Evolutionary conservation across 2,797 vertebrate genomes (phyloP).

Genomic region (Pelobates cultripes): DNA sequence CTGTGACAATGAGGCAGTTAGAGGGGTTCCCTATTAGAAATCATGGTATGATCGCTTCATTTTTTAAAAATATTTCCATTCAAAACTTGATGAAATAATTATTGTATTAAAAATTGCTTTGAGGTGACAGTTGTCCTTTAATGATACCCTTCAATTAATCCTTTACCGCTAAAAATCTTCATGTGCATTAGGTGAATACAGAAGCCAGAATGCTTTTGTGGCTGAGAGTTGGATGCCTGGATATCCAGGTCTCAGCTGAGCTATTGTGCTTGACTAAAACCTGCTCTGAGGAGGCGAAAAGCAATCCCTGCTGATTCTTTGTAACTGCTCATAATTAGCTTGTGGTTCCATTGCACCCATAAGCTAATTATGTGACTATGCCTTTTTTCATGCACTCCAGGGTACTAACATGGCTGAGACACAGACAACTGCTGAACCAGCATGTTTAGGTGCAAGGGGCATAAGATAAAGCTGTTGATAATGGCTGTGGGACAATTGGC

Average conservation of each 20-base stretch:
- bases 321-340: neutral
- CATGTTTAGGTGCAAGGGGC: neutral
- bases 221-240: neutral
- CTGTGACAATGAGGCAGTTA: too few species aligned
- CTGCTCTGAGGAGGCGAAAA: neutral
- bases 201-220: neutral
- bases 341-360: conserved; percentile 3
- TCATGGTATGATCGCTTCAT: too few species aligned
- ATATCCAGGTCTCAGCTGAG: neutral
- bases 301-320: conserved; percentile 6
- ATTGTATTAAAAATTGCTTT: too few species aligned
- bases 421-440: neutral
- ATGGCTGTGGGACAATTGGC: too few species aligned
- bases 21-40: too few species aligned
- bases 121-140: neutral
- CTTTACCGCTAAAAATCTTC: neutral
- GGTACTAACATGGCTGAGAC: neutral
- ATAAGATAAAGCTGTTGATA: neutral
- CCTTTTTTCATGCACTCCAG: neutral
- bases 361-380: neutral
- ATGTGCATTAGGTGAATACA: neutral
- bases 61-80: too few species aligned
- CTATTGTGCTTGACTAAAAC: neutral
- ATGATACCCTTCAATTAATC: neutral
- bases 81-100: too few species aligned